Evolutionary conservation across 2,113 vertebrate genomes (phyloP).

Genomic region (Nannospalax galili): DNA sequence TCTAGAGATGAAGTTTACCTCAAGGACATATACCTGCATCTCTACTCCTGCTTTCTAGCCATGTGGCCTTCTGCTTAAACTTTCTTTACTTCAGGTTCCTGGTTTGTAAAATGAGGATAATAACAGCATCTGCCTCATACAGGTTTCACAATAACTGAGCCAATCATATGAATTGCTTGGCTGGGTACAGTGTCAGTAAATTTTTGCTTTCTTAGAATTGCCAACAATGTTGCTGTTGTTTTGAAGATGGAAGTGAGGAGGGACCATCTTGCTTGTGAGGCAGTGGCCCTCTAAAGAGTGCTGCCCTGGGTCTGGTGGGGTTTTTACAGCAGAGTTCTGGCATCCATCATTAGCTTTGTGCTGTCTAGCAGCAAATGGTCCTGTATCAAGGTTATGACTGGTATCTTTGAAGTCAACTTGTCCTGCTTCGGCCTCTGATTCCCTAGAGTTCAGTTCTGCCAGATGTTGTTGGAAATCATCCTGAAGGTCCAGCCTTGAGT

Average conservation of each 20-base stretch:
- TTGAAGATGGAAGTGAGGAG: background rate
- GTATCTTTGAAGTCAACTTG: too few species aligned
- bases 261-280: background rate
- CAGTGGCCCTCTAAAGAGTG: background rate
- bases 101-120: background rate
- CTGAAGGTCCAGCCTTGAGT: background rate
- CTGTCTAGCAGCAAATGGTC: too few species aligned
- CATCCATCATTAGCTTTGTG: too few species aligned
- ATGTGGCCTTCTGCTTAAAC: background rate
- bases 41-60: background rate
- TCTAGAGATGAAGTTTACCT: too few species aligned
- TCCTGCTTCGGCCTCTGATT: background rate
- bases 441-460: background rate
- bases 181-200: background rate
- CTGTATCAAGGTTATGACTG: too few species aligned
- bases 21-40: background rate
- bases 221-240: background rate
- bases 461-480: background rate
- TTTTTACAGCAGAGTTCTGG: too few species aligned
- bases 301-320: too few species aligned
- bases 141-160: background rate
- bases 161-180: background rate
- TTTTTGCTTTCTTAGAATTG: background rate
- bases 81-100: background rate
- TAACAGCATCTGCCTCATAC: background rate